These are phyloP conservation scores for Darevskia nairensis DNA, from an alignment of 2,797 vertebrate species.

Conservation along the genomic window DNA sequence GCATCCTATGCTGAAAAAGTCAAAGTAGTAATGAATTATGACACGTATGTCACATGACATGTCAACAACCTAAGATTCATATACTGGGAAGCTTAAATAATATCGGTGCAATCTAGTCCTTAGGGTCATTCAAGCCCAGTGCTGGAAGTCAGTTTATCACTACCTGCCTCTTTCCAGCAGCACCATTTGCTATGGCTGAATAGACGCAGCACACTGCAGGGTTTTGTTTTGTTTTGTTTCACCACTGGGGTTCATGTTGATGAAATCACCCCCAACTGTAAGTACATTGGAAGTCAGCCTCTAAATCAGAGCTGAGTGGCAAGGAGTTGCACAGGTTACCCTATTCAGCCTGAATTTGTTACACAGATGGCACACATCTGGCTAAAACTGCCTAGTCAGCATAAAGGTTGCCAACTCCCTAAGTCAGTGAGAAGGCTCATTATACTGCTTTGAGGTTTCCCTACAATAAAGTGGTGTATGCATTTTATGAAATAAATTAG, in stretches of 20 bases:
- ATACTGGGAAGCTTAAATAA: conserved; percentile 14
- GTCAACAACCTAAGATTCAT: conserved; percentile 28
- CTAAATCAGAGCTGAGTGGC: no score
- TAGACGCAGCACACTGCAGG: no score
- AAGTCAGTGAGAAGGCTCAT: background rate
- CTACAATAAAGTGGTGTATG: no score
- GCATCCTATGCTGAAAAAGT: conserved; percentile 27
- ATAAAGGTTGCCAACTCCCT: background rate
- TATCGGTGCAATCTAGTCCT: background rate
- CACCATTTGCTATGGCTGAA: background rate
- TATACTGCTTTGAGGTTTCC: background rate
- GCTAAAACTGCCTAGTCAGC: background rate
- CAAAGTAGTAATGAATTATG: conserved; percentile 45
- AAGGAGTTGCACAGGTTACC: background rate
- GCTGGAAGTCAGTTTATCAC: background rate
- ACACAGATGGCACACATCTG: background rate
- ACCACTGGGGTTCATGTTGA: background rate
- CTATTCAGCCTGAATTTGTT: no score
- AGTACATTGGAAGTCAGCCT: conserved; percentile 12
- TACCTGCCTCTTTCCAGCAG: conserved; percentile 6
- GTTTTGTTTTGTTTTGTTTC: background rate
- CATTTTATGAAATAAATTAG: no score
- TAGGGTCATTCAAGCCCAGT: background rate
- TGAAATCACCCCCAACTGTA: conserved; percentile 5
- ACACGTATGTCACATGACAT: background rate